A percentile compares a stretch with the other conserved stretches of the same genome.
phyloP scores from a whole-genome alignment of 2,888 invertebrate genomes.

The Lepidochrysops patricia region DNA sequence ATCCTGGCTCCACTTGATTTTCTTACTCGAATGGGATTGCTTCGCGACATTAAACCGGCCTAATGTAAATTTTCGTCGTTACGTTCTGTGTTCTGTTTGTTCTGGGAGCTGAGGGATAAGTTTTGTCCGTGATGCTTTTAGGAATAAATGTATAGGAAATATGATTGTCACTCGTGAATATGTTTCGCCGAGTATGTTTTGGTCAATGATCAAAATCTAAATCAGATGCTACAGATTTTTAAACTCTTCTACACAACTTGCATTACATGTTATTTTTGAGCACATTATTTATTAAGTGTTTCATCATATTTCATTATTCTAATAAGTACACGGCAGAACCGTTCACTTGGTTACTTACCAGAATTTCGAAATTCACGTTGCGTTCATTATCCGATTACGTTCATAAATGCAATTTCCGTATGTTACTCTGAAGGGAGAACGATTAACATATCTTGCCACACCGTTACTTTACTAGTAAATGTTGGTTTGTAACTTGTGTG shows the following conservation, averaged over 20 bases:
- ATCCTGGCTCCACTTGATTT: conserved; percentile 44
- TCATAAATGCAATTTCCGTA: not conserved
- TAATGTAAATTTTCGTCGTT: conserved; percentile 69
- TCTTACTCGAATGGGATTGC: conserved; percentile 67
- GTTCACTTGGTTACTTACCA: not conserved
- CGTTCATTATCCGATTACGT: not conserved
- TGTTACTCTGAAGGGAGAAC: not conserved
- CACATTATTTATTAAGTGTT: not conserved
- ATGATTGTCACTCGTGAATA: conserved; percentile 2
- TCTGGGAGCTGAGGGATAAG: conserved; percentile 34
- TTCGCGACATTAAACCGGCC: conserved; percentile 67
- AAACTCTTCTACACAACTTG: not conserved
- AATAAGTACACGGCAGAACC: not conserved
- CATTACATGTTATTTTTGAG: not conserved
- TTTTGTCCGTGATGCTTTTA: conserved; percentile 40
- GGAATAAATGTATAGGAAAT: conserved; percentile 14
- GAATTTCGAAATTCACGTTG: not conserved
- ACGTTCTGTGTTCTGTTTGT: conserved; percentile 57
- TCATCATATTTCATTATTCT: not conserved
- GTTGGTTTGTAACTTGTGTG: not conserved
- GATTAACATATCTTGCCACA: not conserved
- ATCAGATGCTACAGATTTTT: not conserved
- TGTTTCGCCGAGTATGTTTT: not conserved
- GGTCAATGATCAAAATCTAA: not conserved
- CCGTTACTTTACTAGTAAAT: not conserved